Evolutionary conservation across 2,797 vertebrate genomes (phyloP), one percentile per base, ranked within the genome.

Genomic region (Carapus acus): DNA sequence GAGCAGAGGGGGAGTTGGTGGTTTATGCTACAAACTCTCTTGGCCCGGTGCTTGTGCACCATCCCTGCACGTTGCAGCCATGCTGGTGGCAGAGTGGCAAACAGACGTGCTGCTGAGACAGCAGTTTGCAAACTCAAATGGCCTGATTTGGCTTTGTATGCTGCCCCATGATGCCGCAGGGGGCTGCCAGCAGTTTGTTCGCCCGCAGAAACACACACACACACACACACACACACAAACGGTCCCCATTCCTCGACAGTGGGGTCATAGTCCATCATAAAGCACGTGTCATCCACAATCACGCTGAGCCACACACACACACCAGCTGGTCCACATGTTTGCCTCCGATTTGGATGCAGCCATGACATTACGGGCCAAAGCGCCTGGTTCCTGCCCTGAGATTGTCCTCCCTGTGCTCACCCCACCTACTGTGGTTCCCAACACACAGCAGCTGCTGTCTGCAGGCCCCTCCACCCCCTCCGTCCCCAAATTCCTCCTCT

Each of bases 301-400:
- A 83, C 31, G 4, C 51, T 81, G 82, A 84, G 68, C 66, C 77
- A 83, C 82, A 86, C 85, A 73, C 62, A 54, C 20, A 65, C 78
- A 59, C 71, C 73, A 72, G 69, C 54, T 59, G 40, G 6, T 49
- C 68, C 47, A 41, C 73, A 67, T 53, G 65, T 68, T 76, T 19
- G 36, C 67, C 53, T 73, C 55, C 51, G 63, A 82, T 81, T 83
- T 69, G 69, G 77, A 73, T 69, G 18, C 76, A 76, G 78, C 75
- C 49, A 83, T 88, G 85, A 88, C 85, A 83, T 88, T 86, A 89
- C 69, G 67, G 43, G 77, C 81, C 76, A 77, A 59, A 65, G 58
- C 62, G 79, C 74, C 84, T 71, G 64, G 55, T 82, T 86, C 86
- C 79, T 71, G 9, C 58, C 29, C 58, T 9, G 43, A 74, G 72